These are phyloP conservation scores for Ephestia elutella DNA, from an alignment of 1,140 invertebrate genomes.

Conservation along the genomic window DNA sequence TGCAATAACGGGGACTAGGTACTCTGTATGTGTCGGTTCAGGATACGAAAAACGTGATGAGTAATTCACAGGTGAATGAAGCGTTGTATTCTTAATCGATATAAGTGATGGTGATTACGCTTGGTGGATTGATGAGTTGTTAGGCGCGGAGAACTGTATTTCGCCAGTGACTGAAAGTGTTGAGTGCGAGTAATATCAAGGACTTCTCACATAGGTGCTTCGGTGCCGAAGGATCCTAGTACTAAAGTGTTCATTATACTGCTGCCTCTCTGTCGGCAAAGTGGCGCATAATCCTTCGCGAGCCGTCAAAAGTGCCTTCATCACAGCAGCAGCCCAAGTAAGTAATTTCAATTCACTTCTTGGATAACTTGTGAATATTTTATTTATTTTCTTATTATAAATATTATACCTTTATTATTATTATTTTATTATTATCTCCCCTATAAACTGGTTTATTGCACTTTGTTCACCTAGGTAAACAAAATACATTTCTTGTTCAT, in stretches of 20 bases:
- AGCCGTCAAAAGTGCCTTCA: constrained; percentile 58
- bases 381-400: constrained; percentile 7
- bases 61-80: constrained; percentile 65
- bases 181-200: constrained; percentile 49
- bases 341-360: too few species aligned
- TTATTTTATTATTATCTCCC: too few species aligned
- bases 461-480: too few species aligned
- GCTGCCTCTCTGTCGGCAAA: constrained; percentile 58
- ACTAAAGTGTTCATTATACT: constrained; percentile 55
- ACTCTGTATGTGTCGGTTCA: constrained; percentile 68
- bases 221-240: constrained; percentile 31
- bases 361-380: too few species aligned
- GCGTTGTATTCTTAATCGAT: constrained; percentile 61
- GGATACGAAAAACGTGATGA: constrained; percentile 65
- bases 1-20: constrained; percentile 67
- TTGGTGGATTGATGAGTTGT: constrained; percentile 60
- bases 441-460: too few species aligned
- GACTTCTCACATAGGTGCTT: constrained; percentile 57
- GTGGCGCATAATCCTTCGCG: constrained; percentile 52
- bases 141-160: constrained; percentile 64
- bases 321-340: constrained; percentile 46
- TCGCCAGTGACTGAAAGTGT: constrained; percentile 45
- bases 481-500: too few species aligned
- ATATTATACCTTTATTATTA: too few species aligned
- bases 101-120: constrained; percentile 63